These are phyloP conservation scores for Hyla sarda DNA, from an alignment of 2,113 vertebrate species.

Conservation along the genomic window DNA sequence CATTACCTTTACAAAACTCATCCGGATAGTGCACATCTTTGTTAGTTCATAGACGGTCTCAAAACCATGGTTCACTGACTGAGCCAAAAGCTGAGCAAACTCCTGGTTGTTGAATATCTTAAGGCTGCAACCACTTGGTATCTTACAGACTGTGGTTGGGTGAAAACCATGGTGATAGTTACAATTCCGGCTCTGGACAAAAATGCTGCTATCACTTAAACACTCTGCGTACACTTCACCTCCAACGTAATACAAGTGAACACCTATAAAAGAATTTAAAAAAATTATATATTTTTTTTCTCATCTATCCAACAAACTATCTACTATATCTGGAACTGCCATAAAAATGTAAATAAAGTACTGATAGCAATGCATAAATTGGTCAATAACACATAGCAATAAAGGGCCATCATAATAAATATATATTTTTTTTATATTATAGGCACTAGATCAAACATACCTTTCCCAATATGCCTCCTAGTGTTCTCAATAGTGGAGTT, in stretches of 20 bases:
- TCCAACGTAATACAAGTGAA: slow-evolving; percentile 96
- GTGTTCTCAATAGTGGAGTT: slow-evolving; percentile 99
- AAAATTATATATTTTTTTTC: too few species aligned
- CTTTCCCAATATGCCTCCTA: slow-evolving; percentile 96
- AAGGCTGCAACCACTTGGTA: slow-evolving; percentile 95
- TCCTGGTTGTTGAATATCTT: slow-evolving; percentile 99
- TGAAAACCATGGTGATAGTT: slow-evolving; percentile 99
- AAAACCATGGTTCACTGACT: slow-evolving; percentile 98
- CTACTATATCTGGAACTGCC: too few species aligned
- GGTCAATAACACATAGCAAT: too few species aligned
- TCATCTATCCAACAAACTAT: too few species aligned
- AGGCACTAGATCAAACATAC: slow-evolving; percentile 64
- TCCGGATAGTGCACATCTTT: slow-evolving; percentile 98
- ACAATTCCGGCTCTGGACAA: slow-evolving; percentile 98
- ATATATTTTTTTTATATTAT: too few species aligned
- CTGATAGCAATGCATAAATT: too few species aligned
- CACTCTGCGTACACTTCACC: slow-evolving; percentile 98
- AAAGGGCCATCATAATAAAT: too few species aligned
- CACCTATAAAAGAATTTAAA: slow-evolving; percentile 79
- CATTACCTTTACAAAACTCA: slow-evolving; percentile 97
- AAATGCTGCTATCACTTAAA: slow-evolving; percentile 98
- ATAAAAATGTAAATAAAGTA: too few species aligned
- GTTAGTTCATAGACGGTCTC: slow-evolving; percentile 98
- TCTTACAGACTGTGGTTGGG: slow-evolving; percentile 97
- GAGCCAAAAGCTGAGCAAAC: slow-evolving; percentile 94